phyloP scores from a whole-genome alignment of 2,113 vertebrate species.

The Otocyon megalotis region DNA sequence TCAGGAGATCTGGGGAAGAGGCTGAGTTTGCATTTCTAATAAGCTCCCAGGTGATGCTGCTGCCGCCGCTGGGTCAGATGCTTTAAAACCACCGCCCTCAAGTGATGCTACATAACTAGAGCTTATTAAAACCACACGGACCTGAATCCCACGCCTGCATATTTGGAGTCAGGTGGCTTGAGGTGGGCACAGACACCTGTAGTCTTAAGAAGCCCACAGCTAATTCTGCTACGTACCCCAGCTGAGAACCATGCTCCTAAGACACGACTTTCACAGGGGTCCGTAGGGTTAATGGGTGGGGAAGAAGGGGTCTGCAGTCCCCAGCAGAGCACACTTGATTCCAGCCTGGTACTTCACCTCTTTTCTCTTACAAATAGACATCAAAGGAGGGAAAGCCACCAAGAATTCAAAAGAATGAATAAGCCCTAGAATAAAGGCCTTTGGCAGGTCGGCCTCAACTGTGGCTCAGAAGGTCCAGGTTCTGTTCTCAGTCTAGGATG shows the following conservation, averaged over 20 bases:
- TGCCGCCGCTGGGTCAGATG: neutral
- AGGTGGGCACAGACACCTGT: neutral
- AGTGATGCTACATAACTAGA: neutral
- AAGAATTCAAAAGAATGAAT: neutral
- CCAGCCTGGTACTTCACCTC: neutral
- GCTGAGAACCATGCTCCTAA: neutral
- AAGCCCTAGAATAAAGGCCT: neutral
- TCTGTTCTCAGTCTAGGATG: neutral
- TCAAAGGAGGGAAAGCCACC: neutral
- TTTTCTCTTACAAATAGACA: constrained; percentile 30
- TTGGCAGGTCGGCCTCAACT: neutral
- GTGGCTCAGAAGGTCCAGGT: neutral
- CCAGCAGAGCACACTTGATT: neutral
- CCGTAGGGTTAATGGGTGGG: neutral
- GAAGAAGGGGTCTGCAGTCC: neutral
- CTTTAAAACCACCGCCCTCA: constrained; percentile 27
- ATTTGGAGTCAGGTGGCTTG: neutral
- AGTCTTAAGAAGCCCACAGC: neutral
- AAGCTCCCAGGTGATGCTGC: neutral
- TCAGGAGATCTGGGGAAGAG: neutral
- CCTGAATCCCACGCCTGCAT: neutral
- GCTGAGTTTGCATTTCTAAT: neutral
- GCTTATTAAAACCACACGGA: neutral
- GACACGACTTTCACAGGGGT: neutral
- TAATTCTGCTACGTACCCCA: neutral